Evolutionary conservation across 2,797 vertebrate species (phyloP), one percentile per base, ranked within the genome.

Genomic region (Acanthurus tractus): DNA sequence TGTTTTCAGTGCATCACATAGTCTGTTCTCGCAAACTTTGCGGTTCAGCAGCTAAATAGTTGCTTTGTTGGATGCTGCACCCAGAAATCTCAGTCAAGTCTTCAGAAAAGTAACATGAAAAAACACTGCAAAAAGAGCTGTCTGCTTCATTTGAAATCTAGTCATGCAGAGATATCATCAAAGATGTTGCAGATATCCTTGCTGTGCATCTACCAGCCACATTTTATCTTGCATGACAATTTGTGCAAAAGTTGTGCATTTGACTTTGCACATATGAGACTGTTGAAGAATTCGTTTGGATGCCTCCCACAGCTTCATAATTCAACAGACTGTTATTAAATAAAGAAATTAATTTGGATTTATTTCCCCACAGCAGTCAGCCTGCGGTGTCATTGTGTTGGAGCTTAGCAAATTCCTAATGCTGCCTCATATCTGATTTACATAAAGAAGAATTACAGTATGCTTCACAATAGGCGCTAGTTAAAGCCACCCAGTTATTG

Each of bases 1-100:
- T 77, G 61, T 76, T 74, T 68, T 86, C 18, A 68, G 55, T 59
- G 40, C 11, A 1, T 86, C 78, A 76, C 79, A 76, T 76, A 79
- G 44, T 62, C 56, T 58, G 5, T n/a, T 76, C 78, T 79, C 73
- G 36, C 57, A 13, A 45, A 58, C 54, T 74, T 70, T 76, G 40
- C 44, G 40, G 11, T n/a, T 13, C 2, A 0, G 9, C 56, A 55
- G 46, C n/a, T 86, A 3, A 87, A 80, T 69, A 50, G 63, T 59
- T 72, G 68, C 63, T 81, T 75, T 77, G 50, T 79, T 84, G 57
- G 56, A 70, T 74, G 42, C 61, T 64, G 13, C 57, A 68, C 14
- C 23, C 55, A 63, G 22, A 83, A 54, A 54, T 45, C 34, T 40
- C 36, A 56, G 42, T 69, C 42, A 70, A 29, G 12, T 49, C 15